phyloP scores from a whole-genome alignment of 1,140 invertebrate genomes.

The Pseudomyrmex cubaensis region DNA sequence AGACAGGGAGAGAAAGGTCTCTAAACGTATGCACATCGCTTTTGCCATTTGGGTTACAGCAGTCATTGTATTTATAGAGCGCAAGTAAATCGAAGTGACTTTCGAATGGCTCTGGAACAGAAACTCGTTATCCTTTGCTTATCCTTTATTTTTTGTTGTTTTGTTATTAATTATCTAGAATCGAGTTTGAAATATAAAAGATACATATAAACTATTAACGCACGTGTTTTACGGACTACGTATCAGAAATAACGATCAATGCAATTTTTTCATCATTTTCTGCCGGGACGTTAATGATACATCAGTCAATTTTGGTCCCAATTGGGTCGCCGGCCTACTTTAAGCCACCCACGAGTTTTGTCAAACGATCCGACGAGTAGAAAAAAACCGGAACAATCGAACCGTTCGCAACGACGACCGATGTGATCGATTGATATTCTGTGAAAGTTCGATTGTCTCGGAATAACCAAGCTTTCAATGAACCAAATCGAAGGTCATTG shows the following conservation, averaged over 20 bases:
- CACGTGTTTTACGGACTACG: too few relatives aligned
- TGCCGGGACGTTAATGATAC: not conserved
- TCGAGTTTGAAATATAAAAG: not conserved
- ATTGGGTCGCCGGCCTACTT: constrained; percentile 39
- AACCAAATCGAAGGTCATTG: constrained; percentile 30
- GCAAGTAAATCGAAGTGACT: constrained; percentile 20
- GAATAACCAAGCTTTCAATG: not conserved
- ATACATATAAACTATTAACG: not conserved
- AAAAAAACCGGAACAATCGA: not conserved
- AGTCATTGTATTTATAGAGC: not conserved
- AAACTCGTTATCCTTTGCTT: not conserved
- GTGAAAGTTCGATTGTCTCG: not conserved
- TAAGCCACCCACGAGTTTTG: constrained; percentile 17
- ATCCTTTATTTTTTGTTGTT: not conserved
- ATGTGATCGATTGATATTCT: too few relatives aligned
- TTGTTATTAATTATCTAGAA: not conserved
- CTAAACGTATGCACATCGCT: constrained; percentile 10
- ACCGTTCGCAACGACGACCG: not conserved
- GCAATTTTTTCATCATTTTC: not conserved
- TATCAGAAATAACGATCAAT: constrained; percentile 17
- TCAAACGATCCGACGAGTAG: not conserved
- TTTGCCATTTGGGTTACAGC: constrained; percentile 15
- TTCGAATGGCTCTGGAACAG: not conserved
- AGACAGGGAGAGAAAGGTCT: constrained; percentile 53
- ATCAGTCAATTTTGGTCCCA: not conserved